Base-by-base conservation (phyloP, 1,140 invertebrate genomes). In the Drosophila tsacasi region DNA sequence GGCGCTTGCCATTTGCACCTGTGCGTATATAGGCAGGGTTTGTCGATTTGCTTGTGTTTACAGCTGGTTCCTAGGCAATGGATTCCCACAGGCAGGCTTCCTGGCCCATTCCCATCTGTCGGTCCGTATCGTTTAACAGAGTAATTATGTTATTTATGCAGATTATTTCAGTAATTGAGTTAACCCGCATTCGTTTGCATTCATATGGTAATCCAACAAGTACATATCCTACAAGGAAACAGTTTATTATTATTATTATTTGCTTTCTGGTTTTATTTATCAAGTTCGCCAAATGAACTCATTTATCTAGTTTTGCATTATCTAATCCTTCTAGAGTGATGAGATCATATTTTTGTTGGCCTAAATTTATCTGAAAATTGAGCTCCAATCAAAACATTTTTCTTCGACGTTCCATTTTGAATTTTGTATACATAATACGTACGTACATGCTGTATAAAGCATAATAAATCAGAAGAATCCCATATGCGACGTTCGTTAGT, bases 1-100 rank as follows among this genome's bases (percentile, higher is more conserved):
- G 50, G 50, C 69, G 49, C 69, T 42, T 46, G 49, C 47, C 35
- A 65, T 76, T 76, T 32, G 4, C 62, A 46, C 72, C 54, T 75
- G 32, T 21, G 40, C 25, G 17, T 19, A 40, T 19, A 44, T 19
- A 30, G 32, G 17, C 30, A 40, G 27, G n/a, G 32, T 30, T 40
- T 46, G 27, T 25, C 30, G 13, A 21, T 73, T 72, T 27, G 21
- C 37, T 6, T 25, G 46, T 55, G 44, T 30, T 60, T 55, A 49
- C 49, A 42, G 21, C 27, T 25, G 32, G 23, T 62, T 54, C 49
- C 63, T 50, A 68, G 74, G 47, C 19, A 35, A 50, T 57, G 7
- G 8, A 42, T 27, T 19, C 10, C 52, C 13, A 7, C 19, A 17
- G 10, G 15, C 25, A 12, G 46, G 23, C 46, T 52, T 30, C 8